Conservation (phyloP, 64 coral and sea anemone genomes). For the Trachythela sp. region DNA sequence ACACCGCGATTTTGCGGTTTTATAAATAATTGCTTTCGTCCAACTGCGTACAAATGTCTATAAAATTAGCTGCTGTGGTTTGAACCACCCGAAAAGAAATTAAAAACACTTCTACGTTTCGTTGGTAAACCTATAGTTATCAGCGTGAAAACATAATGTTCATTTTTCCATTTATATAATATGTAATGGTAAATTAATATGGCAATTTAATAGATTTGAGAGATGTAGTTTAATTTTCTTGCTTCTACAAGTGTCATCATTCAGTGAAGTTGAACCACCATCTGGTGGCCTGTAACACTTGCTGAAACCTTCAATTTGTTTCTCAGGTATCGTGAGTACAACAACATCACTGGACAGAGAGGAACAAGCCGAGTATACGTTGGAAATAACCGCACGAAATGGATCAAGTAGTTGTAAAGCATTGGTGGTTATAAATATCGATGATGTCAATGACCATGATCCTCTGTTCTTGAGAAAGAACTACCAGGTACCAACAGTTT, state of each 20-base stretch:
- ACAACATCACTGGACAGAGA: conserved; percentile 66
- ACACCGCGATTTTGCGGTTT: not conserved
- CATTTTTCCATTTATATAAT: too few species aligned
- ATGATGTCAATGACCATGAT: conserved; percentile 83
- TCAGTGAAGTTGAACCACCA: not conserved
- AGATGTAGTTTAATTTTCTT: too few species aligned
- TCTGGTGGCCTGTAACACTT: too few species aligned
- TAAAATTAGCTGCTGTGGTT: too few species aligned
- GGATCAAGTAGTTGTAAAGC: conserved; percentile 52
- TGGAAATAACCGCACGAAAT: conserved; percentile 61
- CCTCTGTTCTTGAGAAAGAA: conserved; percentile 57
- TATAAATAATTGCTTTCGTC: not conserved
- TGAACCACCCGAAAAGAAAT: too few species aligned
- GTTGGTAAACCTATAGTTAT: too few species aligned
- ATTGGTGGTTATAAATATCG: conserved; percentile 79
- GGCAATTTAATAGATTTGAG: too few species aligned
- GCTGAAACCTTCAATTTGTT: too few species aligned
- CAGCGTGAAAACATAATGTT: too few species aligned
- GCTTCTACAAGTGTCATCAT: too few species aligned
- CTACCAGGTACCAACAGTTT: conserved; percentile 70
- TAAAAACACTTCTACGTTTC: too few species aligned
- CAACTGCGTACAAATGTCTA: not conserved
- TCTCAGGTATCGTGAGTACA: conserved; percentile 65
- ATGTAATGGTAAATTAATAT: too few species aligned
- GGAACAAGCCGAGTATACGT: conserved; percentile 36